Base-by-base conservation (phyloP, 2,797 vertebrate species). In the Channa striata region DNA sequence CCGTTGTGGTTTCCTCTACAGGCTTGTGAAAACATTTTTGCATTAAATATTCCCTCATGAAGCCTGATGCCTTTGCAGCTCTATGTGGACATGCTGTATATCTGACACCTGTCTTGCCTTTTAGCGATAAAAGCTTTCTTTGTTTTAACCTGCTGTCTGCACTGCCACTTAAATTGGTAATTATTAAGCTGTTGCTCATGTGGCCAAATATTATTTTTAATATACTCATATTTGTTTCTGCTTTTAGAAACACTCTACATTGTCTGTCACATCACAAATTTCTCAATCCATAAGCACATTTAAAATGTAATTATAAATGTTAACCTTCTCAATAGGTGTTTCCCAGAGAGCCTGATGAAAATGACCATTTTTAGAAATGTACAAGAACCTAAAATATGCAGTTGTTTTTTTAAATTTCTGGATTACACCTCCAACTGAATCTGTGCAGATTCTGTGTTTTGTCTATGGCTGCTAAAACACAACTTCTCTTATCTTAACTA, bases 101-200 rank as follows among this genome's bases (percentile, higher is more conserved):
- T n/a, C n/a, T n/a, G n/a, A 30, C 25, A 30, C 25, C 25, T 30
- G 16, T 17, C 40, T 43, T 8, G 17, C 17, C 37, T 30, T 48
- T 3, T 36, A 51, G 39, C 47, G 63, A 67, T 17, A 11, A 36
- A 36, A 9, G 40, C 52, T 59, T 39, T 53, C 34, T 48, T 12
- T 5, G 19, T 57, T 20, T 51, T 19, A 25, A 37, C 14, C 61
- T 6, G 40, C 53, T 52, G 12, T 20, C 37, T n/a, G 14, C 40
- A 20, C 0, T 39, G 25, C 6, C 4, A 30, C 25, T 4, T 6
- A 30, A 30, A 30, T 6, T 30, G 6, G 25, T 30, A 6, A 30
- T 30, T 62, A 68, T 77, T 70, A 75, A 10, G 68, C n/a, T 40
- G 59, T 54, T 50, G 61, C 72, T 68, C 67, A 68, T 53, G 33